Evolutionary conservation across 2,113 vertebrate genomes (phyloP), one percentile per base, ranked within the genome.

Genomic region (Rhinopomastus cyanomelas): DNA sequence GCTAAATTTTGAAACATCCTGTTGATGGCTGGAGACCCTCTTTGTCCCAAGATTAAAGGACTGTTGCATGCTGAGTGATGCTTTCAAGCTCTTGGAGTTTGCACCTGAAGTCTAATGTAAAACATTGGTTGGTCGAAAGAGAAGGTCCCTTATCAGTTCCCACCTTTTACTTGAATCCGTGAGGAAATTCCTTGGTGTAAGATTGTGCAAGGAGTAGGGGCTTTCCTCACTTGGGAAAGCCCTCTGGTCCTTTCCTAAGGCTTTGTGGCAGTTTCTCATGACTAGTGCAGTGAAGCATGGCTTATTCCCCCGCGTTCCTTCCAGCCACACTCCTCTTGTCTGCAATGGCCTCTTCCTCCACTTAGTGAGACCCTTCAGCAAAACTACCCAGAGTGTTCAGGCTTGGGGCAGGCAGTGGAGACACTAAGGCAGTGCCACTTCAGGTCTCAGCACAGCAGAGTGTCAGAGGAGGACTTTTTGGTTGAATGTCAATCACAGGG

Each of bases 1-100:
- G 76, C 78, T 95, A 96, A 93, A 95, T 90, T 96, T 96, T 81
- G 88, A 96, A 97, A 96, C 61, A 96, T 95, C 86, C 7, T 3
- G 44, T 93, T 95, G 90, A 80, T 79, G 87, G 77, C 92, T 90
- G 68, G 85, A 93, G 95, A 78, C 85, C 21, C 4, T 94, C 80
- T 90, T 90, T 91, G 69, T 92, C 91, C 67, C 1, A 2, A 85
- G 53, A 89, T 87, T 93, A 96, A 96, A 95, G 75, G 80, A 90
- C 81, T 83, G 52, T 37, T 87, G 46, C 44, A 42, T 61, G 37
- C 36, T 52, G 55, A 88, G 81, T 6, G 32, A 88, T 93, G 84
- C 67, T 96, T 88, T 67, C 88, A 94, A 94, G 62, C 61, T 76
- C 71, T 83, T 62, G 39, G 79, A 87, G 16, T 67, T 44, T 51